Base-by-base conservation (phyloP, 2,888 invertebrate species). In the Craniophora ligustri region DNA sequence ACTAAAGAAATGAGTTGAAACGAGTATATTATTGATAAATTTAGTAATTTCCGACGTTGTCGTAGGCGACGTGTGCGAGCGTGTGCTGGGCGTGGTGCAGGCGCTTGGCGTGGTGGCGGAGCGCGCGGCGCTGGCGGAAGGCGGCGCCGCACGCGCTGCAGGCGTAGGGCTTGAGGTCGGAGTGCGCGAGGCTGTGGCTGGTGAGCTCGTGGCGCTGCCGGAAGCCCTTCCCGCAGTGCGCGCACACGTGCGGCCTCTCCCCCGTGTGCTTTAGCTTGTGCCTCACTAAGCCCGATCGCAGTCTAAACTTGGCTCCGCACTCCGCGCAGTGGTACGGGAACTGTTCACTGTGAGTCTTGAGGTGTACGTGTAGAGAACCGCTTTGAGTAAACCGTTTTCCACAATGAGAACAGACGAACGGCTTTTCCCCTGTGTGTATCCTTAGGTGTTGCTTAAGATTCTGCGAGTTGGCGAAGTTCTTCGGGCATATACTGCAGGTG, bases 341-440 rank as follows among this genome's bases (percentile, higher is more conserved):
- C 38, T 85, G 84, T 55, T 94, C 88, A 31, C 89, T 89, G 80
- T 96, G 96, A 4, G 94, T 94, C 35, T 94, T 93, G 44, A 93
- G 89, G 75, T 96, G 96, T 15, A 95, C 95, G 80, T 95, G 95
- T 31, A 96, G 81, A 1, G 95, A 95, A 0, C 95, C 95, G 73
- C 95, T 95, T 76, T 96, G 95, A 49, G 95, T 95, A 85, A 96
- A 96, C 0, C 95, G 79, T 78, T 95, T 95, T 3, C 95, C 95
- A 77, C 95, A 95, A 1, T 92, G 82, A 48, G 94, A 83, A 72
- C 95, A 95, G 16, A 91, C 91, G 79, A 89, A 94, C 0, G 95
- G 95, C 11, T 94, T 82, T 80, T 95, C 95, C 45, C 94, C 94
- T 5, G 95, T 94, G 79, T 95, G 95, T 31, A 94, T 94, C n/a